phyloP scores from a whole-genome alignment of 2,888 invertebrate species.

The Caenorhabditis doughertyi region DNA sequence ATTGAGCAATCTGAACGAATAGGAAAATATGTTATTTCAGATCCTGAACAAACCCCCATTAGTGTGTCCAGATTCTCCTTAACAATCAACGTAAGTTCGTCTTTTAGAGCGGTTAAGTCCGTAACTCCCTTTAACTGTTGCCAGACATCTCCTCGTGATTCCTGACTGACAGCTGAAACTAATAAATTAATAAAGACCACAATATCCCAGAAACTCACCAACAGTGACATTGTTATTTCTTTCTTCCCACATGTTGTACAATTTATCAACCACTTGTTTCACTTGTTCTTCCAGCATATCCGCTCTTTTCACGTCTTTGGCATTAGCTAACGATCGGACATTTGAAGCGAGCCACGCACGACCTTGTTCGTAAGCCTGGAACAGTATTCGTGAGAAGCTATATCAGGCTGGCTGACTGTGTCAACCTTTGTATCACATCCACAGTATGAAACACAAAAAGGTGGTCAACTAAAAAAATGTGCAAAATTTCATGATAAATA shows the following conservation, averaged over 20 bases:
- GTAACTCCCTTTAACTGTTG: slow-evolving; percentile 77
- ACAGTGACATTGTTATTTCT: slow-evolving; percentile 53
- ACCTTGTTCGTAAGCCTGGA: slow-evolving; percentile 81
- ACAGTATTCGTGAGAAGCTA: no score
- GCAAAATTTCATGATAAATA: no score
- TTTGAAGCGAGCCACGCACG: slow-evolving; percentile 81
- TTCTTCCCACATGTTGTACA: slow-evolving; percentile 81
- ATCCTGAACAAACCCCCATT: slow-evolving; percentile 73
- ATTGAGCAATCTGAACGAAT: slow-evolving; percentile 77
- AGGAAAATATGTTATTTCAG: background rate
- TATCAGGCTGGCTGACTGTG: no score
- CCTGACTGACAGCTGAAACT: slow-evolving; percentile 43
- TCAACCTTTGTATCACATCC: no score
- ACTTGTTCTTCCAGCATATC: slow-evolving; percentile 82
- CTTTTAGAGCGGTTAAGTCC: slow-evolving; percentile 78
- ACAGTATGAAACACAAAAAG: no score
- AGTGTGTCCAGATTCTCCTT: slow-evolving; percentile 83
- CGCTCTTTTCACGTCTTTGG: slow-evolving; percentile 79
- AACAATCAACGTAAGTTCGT: slow-evolving; percentile 80
- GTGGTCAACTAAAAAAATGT: no score
- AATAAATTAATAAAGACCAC: background rate
- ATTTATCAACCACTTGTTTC: slow-evolving; percentile 81
- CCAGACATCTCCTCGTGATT: slow-evolving; percentile 71
- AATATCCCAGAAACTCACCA: background rate
- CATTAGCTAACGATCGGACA: slow-evolving; percentile 78